phyloP scores from a whole-genome alignment of 92 coral and sea anemone species.

The Porites divaricata region DNA sequence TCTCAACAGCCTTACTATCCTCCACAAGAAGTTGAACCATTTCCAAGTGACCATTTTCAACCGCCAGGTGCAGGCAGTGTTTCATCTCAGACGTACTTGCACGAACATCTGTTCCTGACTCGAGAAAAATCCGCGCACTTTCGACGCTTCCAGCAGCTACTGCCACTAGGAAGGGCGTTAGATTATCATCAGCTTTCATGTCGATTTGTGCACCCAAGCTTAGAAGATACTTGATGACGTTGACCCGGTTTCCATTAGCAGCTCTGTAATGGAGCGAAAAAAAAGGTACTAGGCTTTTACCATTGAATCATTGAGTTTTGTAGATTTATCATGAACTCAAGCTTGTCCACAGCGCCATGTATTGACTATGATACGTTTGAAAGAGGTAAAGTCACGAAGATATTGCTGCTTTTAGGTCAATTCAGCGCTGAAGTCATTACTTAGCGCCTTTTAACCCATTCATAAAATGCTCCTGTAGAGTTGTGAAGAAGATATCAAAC shows the following conservation, averaged over 20 bases:
- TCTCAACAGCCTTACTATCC: constrained; percentile 37
- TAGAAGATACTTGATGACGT: constrained; percentile 58
- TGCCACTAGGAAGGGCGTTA: constrained; percentile 80
- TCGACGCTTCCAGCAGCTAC: constrained; percentile 70
- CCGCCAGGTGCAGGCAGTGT: constrained; percentile 79
- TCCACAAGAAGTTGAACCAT: constrained; percentile 67
- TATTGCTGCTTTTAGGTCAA: too few relatives aligned
- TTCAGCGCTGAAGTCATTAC: too few relatives aligned
- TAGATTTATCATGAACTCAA: too few relatives aligned
- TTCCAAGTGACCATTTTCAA: constrained; percentile 68
- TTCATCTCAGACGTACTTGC: constrained; percentile 56
- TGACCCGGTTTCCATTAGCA: constrained; percentile 54
- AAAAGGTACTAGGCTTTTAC: neutral
- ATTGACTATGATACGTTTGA: too few relatives aligned
- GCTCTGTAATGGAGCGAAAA: constrained; percentile 29
- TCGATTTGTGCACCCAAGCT: constrained; percentile 62
- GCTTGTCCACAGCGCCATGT: too few relatives aligned
- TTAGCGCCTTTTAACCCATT: too few relatives aligned
- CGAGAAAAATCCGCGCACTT: constrained; percentile 61
- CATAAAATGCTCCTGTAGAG: too few relatives aligned
- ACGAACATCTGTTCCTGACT: constrained; percentile 67
- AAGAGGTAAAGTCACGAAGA: too few relatives aligned
- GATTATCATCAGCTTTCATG: constrained; percentile 51
- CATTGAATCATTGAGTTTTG: neutral
- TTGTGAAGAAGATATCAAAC: too few relatives aligned